These are phyloP conservation scores for Kryptopterus vitreolus DNA, from an alignment of 2,797 vertebrate species.

Conservation along the genomic window DNA sequence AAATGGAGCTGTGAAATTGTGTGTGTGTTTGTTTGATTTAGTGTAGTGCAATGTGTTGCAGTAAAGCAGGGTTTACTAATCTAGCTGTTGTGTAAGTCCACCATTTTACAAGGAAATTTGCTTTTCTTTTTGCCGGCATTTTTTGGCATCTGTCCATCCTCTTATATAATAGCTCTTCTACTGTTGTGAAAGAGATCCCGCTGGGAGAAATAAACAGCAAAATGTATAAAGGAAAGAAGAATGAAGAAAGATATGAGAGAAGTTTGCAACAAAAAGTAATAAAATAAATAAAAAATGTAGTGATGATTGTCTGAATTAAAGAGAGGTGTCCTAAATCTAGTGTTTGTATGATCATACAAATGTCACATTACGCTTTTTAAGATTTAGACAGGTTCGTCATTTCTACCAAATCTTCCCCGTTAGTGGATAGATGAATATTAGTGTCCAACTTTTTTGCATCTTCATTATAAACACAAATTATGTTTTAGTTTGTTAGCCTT, in stretches of 20 bases:
- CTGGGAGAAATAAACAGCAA: conserved; percentile 2
- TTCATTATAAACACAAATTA: background rate
- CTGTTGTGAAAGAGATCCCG: background rate
- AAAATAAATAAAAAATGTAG: background rate
- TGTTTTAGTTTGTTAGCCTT: background rate
- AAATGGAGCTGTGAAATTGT: conserved; percentile 7
- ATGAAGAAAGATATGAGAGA: background rate
- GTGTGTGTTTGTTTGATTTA: conserved; percentile 25
- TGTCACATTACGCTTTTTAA: background rate
- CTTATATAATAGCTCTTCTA: background rate
- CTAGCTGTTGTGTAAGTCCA: conserved; percentile 44
- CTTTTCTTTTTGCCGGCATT: background rate
- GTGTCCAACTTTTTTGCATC: background rate
- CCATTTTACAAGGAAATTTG: conserved; percentile 56
- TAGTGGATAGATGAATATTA: background rate
- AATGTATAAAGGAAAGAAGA: background rate
- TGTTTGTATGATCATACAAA: background rate
- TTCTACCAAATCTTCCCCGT: background rate
- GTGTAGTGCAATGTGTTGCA: conserved; percentile 26
- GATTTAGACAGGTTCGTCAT: background rate
- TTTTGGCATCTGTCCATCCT: conserved; percentile 28
- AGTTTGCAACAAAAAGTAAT: background rate
- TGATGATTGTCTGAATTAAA: background rate
- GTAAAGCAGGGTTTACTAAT: conserved; percentile 44
- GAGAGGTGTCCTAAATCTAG: no score